Evolutionary conservation across 1,140 invertebrate species (phyloP).

Genomic region (Grapholita molesta): DNA sequence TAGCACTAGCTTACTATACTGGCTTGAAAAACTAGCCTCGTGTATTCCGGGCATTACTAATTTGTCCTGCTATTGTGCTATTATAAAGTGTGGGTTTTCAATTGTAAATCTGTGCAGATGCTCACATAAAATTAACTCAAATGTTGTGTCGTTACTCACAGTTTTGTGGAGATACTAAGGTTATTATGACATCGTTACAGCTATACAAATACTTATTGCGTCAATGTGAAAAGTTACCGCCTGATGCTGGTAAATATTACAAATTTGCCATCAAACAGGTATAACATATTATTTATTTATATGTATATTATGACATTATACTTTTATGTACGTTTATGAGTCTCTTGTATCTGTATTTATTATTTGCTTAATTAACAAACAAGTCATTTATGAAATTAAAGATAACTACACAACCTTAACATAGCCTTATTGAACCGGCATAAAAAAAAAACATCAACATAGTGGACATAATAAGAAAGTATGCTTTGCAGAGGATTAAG

Average conservation of each 20-base stretch:
- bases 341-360: background rate
- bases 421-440: background rate
- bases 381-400: background rate
- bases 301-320: background rate
- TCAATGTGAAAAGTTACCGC: constrained; percentile 67
- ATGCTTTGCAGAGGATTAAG: no score
- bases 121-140: constrained; percentile 23
- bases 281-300: constrained; percentile 19
- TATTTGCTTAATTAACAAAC: background rate
- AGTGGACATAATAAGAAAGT: no score
- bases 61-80: background rate
- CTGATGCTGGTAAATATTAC: constrained; percentile 73
- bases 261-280: constrained; percentile 72
- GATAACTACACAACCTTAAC: background rate
- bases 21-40: no score
- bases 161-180: constrained; percentile 43
- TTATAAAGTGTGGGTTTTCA: background rate
- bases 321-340: background rate
- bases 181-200: constrained; percentile 64
- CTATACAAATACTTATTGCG: constrained; percentile 69
- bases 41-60: no score
- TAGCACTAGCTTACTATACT: no score
- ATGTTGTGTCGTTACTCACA: constrained; percentile 38
- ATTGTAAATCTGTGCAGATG: background rate
- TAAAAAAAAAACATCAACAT: no score